Conservation (phyloP, 92 coral and sea anemone species). For the Epizoanthus fatuus region DNA sequence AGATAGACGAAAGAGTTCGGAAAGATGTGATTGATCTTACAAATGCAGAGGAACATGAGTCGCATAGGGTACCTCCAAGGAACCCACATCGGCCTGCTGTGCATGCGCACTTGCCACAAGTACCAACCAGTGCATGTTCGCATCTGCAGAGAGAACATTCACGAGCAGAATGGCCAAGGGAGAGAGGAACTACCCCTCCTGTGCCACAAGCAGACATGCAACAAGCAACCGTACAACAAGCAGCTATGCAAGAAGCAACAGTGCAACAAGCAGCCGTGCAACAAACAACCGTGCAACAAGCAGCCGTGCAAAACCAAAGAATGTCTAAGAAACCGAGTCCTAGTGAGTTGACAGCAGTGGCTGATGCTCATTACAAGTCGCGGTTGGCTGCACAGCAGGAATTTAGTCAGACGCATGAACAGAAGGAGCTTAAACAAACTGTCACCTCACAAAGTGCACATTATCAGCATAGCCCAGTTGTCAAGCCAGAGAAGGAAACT, state of each 20-base stretch:
- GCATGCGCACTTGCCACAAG: constrained; percentile 14
- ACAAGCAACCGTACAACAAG: no score
- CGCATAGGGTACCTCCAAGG: not conserved
- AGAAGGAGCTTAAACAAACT: not conserved
- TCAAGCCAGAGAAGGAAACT: constrained; percentile 5
- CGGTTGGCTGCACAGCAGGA: constrained; percentile 5
- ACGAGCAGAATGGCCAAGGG: constrained; percentile 20
- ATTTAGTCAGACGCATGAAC: not conserved
- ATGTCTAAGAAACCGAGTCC: constrained; percentile 13
- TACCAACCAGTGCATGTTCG: constrained; percentile 9
- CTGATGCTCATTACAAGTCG: constrained; percentile 30
- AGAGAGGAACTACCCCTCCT: not conserved
- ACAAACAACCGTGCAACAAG: not conserved
- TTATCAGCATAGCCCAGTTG: constrained; percentile 2
- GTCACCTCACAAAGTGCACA: not conserved
- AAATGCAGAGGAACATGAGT: constrained; percentile 12
- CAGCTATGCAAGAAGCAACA: no score
- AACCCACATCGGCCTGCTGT: not conserved
- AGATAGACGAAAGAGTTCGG: not conserved
- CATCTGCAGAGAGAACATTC: constrained; percentile 17
- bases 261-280: no score
- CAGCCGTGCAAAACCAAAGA: not conserved
- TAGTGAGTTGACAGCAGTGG: constrained; percentile 17
- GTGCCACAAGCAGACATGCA: not conserved
- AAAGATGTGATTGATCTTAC: constrained; percentile 46